Evolutionary conservation across 1,140 invertebrate species (phyloP), one percentile per base, ranked within the genome.

Genomic region (Heliconius hermathena): DNA sequence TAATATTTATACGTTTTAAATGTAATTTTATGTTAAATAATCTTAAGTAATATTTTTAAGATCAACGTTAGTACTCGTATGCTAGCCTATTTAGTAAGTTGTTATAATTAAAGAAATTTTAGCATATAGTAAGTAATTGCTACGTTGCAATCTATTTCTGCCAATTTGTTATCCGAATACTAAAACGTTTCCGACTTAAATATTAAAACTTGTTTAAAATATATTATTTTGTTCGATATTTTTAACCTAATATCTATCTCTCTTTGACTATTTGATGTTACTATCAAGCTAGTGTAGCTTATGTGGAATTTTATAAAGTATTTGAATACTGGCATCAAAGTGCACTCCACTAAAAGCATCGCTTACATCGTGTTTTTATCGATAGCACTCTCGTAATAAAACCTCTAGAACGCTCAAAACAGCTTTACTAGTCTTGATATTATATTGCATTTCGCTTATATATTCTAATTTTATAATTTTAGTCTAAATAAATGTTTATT

Each of bases 271-370:
- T 41, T 72, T 72, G 71, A 36, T 72, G 71, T 72, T 72, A 41
- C 71, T 72, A n/a, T 18, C 36, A 70, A 33, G 13, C 41, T 46
- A 46, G 41, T 46, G 41, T 46, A 71, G 41, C 41, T 76, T 41
- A 5, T 29, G 52, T 76, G 36, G 78, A 80, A 80, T 73, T 54
- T 82, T 77, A 54, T 88, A 84, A 88, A 85, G 84, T 85, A 89
- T 85, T 87, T 85, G 87, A 85, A 86, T 86, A 83, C 81, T 80
- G 79, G 77, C 82, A 83, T 76, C 81, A 81, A 82, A 86, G 83
- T 84, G 83, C 84, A 87, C 83, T 87, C 80, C 72, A 76, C 84
- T 83, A 74, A 82, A 74, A 81, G 84, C 79, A 66, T 78, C 76
- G 79, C 79, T 83, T 83, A 78, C 79, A 83, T 81, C 77, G 71